Base-by-base conservation (phyloP, 2,113 vertebrate species). In the Etia nguti region DNA sequence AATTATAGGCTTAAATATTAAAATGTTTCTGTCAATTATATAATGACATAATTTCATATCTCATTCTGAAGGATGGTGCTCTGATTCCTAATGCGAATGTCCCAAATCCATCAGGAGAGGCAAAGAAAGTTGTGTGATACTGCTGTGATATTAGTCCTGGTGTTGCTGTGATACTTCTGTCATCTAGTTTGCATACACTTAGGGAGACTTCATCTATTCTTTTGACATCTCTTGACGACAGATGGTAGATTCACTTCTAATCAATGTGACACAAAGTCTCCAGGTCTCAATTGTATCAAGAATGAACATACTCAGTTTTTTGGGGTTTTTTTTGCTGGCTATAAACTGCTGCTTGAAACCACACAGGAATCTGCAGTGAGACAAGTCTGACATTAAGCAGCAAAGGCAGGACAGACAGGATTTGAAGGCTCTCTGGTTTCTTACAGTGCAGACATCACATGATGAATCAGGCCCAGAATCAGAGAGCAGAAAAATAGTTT, bases 41-140 rank as follows among this genome's bases (percentile, higher is more conserved):
- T 90, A 81, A 93, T 83, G 56, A 50, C 46, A 85, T 89, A 57
- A 87, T 87, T 81, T 83, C 41, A 13, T n/a, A 6, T 87, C 62
- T 81, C 13, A 4, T 20, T 86, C 62, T 65, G 56, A 57, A 73
- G 83, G 55, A 79, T 46, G 70, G 15, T 79, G 79, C 50, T 77
- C 85, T 68, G 77, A 80, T 89, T 91, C 24, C 60, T 86, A 57
- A 75, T 77, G 59, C 52, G 54, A 24, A 36, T 60, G 83, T 59
- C 84, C 81, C 70, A 68, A 84, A 88, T 80, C 70, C 80, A 80
- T 88, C 62, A 79, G 65, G 73, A 73, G 4, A 82, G 50, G 24
- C 10, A 20, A 73, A 60, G 22, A 79, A 68, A 57, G 62, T 50
- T 59, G 43, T 10, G 38, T 50, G 75, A 82, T 60, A 70, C 68